Conservation (phyloP, 2,888 invertebrate species). For the Catocala nupta region DNA sequence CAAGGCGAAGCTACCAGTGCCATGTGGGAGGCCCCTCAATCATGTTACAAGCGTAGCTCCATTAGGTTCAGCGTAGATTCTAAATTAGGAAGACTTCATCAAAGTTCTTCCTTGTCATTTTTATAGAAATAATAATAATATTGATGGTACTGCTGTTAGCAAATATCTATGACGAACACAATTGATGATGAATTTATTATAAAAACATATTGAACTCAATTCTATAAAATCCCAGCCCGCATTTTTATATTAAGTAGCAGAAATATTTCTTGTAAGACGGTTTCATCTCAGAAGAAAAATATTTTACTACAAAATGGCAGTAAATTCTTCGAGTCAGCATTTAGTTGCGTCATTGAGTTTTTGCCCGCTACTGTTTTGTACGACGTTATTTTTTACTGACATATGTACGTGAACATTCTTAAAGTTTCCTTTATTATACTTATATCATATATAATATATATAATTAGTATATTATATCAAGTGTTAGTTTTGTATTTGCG, state of each 20-base stretch:
- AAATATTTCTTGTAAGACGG: background rate
- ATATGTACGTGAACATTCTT: conserved; percentile 16
- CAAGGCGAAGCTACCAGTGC: conserved; percentile 64
- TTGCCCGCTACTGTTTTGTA: conserved; percentile 34
- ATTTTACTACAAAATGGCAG: conserved; percentile 9
- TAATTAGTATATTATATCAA: conserved; percentile 5
- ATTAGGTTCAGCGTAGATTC: conserved; percentile 27
- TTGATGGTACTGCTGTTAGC: no score
- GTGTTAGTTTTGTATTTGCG: background rate
- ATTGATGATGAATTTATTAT: no score
- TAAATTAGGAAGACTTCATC: conserved; percentile 8
- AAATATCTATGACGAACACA: no score
- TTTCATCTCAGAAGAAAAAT: background rate
- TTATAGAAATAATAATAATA: no score
- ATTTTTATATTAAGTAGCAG: no score
- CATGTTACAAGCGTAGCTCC: conserved; percentile 42
- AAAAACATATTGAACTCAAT: no score
- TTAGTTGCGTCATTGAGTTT: conserved; percentile 39
- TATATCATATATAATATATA: conserved; percentile 15
- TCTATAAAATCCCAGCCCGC: no score
- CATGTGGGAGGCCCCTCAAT: conserved; percentile 70
- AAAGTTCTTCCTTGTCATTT: no score
- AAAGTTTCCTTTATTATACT: conserved; percentile 30
- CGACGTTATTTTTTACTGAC: conserved; percentile 20
- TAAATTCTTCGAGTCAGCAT: conserved; percentile 21